Base-by-base conservation (phyloP, 2,797 vertebrate genomes). In the Tragopan temminckii region DNA sequence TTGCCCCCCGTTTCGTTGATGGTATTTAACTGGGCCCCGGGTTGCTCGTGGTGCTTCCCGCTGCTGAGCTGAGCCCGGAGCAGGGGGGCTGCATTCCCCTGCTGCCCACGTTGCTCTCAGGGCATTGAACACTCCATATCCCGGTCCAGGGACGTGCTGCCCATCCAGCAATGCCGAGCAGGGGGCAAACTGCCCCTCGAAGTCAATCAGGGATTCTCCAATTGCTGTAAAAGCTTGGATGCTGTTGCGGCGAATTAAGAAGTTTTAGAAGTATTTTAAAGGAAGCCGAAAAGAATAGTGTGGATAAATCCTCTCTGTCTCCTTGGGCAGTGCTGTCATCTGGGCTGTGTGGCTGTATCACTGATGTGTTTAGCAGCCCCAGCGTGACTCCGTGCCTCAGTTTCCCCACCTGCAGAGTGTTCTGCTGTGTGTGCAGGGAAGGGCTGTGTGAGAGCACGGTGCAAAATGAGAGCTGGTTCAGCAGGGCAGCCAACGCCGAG, bases 311-410 rank as follows among this genome's bases (percentile, higher is more conserved):
- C 25, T 74, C 11, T 16, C n/a, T 10, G 71, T 25, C 80, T 93
- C 88, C 53, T 69, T 58, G 72, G 58, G 68, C 48, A 83, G 58
- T 88, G 21, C 79, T 95, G 94, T 91, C 85, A 92, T 46, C 48
- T 80, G 53, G 62, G 61, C 68, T 93, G 77, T 87, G 45, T 87
- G 87, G 13, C 33, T 88, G 18, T 70, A 43, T 50, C 38, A 1
- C 11, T 31, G 66, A 16, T 85, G n/a, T 1, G 0, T 90, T 89
- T 53, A 71, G 79, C 71, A 66, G 81, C 46, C 74, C 36, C 36
- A 0, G 0, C 11, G 40, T 25, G 11, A 36, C 17, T 78, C 75
- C 0, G 3, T 95, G 92, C 92, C 96, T 96, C 95, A 68, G 89
- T 96, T 95, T 94, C 81, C 81, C 58, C 48, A 80, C 48, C 33